Conservation (phyloP, 92 coral and sea anemone species). For the Anthopleura xanthogrammica region DNA sequence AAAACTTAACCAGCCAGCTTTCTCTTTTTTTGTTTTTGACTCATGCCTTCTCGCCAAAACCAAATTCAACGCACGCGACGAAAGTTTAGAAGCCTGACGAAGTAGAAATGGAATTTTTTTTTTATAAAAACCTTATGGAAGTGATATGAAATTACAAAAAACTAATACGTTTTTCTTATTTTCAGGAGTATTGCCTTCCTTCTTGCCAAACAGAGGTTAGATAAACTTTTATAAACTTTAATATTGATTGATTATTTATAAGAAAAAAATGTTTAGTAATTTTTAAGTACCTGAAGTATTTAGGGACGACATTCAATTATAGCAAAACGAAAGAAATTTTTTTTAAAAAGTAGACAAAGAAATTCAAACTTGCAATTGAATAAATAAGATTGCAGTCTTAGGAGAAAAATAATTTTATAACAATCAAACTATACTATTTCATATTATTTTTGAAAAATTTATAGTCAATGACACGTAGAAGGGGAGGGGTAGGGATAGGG, state of each 20-base stretch:
- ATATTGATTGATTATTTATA: neutral
- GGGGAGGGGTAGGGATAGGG: neutral
- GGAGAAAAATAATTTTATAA: too few relatives aligned
- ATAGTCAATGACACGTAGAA: too few relatives aligned
- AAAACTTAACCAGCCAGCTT: neutral
- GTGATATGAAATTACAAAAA: neutral
- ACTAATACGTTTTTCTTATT: neutral
- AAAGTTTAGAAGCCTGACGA: neutral
- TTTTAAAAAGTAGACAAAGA: too few relatives aligned
- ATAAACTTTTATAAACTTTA: neutral
- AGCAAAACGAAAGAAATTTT: too few relatives aligned
- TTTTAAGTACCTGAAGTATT: too few relatives aligned
- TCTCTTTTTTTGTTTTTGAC: neutral
- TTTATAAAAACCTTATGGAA: neutral
- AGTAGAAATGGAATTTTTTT: neutral
- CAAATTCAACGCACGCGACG: too few relatives aligned
- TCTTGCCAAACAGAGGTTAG: neutral
- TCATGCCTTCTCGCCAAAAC: too few relatives aligned
- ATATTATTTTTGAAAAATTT: neutral
- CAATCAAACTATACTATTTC: neutral
- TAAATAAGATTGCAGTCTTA: too few relatives aligned
- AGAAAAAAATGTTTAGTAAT: too few relatives aligned
- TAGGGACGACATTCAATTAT: too few relatives aligned
- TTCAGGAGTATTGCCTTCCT: slow-evolving; percentile 1
- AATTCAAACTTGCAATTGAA: too few relatives aligned